Percentiles rank a stretch among this genome's conserved stretches.
phyloP scores from a whole-genome alignment of 1,140 invertebrate genomes.

The Aplysia californica region DNA sequence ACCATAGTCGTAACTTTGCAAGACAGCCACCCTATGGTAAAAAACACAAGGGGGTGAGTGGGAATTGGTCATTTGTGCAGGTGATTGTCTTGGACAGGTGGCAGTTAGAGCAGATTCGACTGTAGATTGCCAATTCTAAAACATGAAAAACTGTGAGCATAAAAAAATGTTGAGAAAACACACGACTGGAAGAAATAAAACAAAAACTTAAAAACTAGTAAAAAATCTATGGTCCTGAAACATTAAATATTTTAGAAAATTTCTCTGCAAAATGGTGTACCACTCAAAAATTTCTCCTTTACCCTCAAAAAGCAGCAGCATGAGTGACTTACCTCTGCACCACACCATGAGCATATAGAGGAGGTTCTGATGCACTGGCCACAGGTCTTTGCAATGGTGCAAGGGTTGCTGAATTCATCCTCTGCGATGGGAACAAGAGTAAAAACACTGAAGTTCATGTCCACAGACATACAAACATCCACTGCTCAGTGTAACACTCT shows the following conservation, averaged over 20 bases:
- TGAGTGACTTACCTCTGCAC: conserved; percentile 74
- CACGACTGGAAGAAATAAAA: not conserved
- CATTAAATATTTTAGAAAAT: not conserved
- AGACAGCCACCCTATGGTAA: no score
- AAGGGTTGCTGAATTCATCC: conserved; percentile 39
- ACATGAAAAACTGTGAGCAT: no score
- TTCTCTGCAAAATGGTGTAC: not conserved
- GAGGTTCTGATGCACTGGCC: conserved; percentile 88
- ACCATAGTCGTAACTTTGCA: no score
- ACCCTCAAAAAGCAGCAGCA: not conserved
- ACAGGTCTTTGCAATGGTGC: conserved; percentile 73
- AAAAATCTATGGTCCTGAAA: not conserved
- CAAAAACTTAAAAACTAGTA: not conserved
- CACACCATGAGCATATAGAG: conserved; percentile 92
- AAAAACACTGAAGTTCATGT: no score
- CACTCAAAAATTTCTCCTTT: not conserved
- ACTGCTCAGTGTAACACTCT: no score
- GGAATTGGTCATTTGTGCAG: no score
- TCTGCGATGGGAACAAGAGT: not conserved
- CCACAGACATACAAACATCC: no score
- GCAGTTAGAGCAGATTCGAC: no score
- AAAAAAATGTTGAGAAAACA: not conserved
- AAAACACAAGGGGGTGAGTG: no score
- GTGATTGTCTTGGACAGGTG: no score
- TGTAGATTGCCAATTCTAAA: no score